Base-by-base conservation (phyloP, 2,113 vertebrate genomes). In the Coryphaenoides rupestris region DNA sequence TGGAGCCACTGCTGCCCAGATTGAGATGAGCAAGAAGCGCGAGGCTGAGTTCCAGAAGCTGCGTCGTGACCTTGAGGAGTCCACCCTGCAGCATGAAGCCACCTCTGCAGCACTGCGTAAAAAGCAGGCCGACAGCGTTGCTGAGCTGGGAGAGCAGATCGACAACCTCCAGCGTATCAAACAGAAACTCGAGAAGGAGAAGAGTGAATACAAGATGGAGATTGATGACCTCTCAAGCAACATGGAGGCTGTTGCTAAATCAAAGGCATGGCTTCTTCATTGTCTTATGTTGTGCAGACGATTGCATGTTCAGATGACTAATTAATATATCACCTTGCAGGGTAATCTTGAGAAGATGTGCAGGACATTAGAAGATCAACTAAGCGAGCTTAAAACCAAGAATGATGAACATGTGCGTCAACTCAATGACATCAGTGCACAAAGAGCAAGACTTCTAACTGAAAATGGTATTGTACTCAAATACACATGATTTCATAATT, bases 141-240 rank as follows among this genome's bases (percentile, higher is more conserved):
- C 93, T 0, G 93, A 95, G 80, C 89, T 94, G n/a, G 93, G 92
- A 68, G 94, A 96, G 73, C 94, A 96, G 84, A 94, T 96, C 0
- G 93, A 95, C 72, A 95, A 94, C 79, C 91, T 96, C 63, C 94
- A 96, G 60, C 80, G 92, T 0, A 92, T 95, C 63, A 96, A 96
- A 74, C 93, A 95, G 88, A 96, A 96, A 74, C 87, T 96, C 80
- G 93, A 98, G 91, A 96, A 98, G 73, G 96, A 98, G 85, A 98
- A 98, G 68, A 96, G 95, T 0, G 94, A 97, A 68, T 69, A 88
- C 66, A 98, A 93, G 91, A 95, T 98, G 95, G 96, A 97, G 84
- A 93, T 94, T 0, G 95, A 98, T 0, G 94, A 96, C 64, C 88
- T 96, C 1, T 63, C 78, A 0, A 92, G 93, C 73, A 96, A 92